Evolutionary conservation across 1,140 invertebrate species (phyloP), one percentile per base, ranked within the genome.

Genomic region (Hypothenemus hampei): DNA sequence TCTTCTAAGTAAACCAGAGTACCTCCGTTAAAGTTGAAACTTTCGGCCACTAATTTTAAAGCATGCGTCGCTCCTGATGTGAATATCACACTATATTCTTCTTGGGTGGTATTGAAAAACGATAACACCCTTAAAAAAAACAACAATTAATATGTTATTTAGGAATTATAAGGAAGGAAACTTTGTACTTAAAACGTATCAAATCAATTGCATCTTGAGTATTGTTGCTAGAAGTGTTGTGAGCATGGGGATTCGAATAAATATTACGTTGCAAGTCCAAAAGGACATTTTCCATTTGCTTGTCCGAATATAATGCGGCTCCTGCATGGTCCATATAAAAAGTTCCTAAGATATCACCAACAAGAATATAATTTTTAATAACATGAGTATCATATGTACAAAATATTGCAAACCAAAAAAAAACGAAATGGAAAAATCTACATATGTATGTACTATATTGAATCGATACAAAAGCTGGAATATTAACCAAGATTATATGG

Each of bases 261-360:
- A 93, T 66, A 74, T 84, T 83, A 11, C 69, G 70, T 19, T 78
- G 71, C 31, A 96, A 76, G 65, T 88, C 80, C 31, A 80, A 67
- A 23, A 78, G 74, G n/a, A 86, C 69, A 37, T 77, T 73, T 55
- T 81, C 71, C 15, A 97, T 76, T 72, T 93, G 87, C 56, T 73
- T 77, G 64, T 84, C 75, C 2, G 89, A 80, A 69, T 93, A 94
- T 21, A 96, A 70, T 18, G 89, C 86, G 15, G 92, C 79, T 15
- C 93, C 93, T 29, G 89, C 87, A 81, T 97, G 88, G 73, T 97
- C 94, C 60, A 97, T 74, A 73, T 95, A 98, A 50, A 80, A 84
- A 65, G 80, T 77, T 55, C 78, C 87, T 90, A 68, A 45, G 77
- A 77, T n/a, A n/a, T n/a, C n/a, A n/a, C n/a, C n/a, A n/a, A n/a